Conservation (phyloP, 1,140 invertebrate species). For the Sinonovacula constricta region DNA sequence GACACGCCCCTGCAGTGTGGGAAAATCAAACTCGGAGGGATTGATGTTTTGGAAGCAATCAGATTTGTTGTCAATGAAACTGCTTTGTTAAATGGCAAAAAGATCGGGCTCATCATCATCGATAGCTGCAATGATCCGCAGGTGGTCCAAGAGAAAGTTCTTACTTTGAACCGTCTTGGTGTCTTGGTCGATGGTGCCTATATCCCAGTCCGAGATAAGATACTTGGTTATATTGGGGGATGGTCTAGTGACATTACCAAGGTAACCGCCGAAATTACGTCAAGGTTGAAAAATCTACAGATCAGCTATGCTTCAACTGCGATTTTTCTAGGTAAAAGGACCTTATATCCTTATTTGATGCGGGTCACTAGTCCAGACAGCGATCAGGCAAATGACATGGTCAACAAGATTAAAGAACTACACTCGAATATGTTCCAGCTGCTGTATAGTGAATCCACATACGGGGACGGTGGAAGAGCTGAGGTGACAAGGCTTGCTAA, state of each 20-base stretch:
- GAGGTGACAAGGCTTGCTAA: not conserved
- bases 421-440: conserved; percentile 1
- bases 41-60: conserved; percentile 38
- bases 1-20: conserved; percentile 29
- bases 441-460: conserved; percentile 13
- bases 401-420: conserved; percentile 1
- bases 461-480: conserved; percentile 27
- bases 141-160: conserved; percentile 39
- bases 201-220: conserved; percentile 10
- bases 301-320: conserved; percentile 43
- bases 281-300: conserved; percentile 5
- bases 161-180: conserved; percentile 27
- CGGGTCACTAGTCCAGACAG: conserved; percentile 21
- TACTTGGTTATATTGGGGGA: conserved; percentile 37
- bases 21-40: conserved; percentile 26
- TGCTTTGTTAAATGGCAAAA: not conserved
- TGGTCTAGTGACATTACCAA: conserved; percentile 41
- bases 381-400: conserved; percentile 13
- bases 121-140: conserved; percentile 50
- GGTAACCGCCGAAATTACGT: conserved; percentile 8
- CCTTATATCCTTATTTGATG: conserved; percentile 21
- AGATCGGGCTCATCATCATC: conserved; percentile 38
- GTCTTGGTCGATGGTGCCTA: conserved; percentile 10
- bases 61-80: conserved; percentile 28
- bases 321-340: conserved; percentile 1